Base-by-base conservation (phyloP, 92 coral and sea anemone genomes). In the Umimayanthus chanpuru region DNA sequence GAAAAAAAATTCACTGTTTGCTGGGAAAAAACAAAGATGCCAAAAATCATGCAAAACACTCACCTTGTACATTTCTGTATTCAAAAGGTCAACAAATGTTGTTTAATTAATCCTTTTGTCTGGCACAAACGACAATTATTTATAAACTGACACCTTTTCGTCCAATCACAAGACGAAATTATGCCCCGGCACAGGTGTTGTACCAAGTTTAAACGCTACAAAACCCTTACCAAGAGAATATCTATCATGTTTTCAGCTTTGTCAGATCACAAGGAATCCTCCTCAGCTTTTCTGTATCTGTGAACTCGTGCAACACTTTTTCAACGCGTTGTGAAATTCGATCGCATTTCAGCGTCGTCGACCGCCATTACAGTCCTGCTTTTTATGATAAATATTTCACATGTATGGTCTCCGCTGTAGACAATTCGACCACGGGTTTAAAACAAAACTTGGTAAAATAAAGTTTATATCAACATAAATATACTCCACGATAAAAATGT, bases 351-450 rank as follows among this genome's bases (percentile, higher is more conserved):
- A 87, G 93, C 94, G 14, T 85, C 94, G 14, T 85, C 89, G 90
- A 90, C 98, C 98, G 98, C 98, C 98, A 95, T 95, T 93, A 90
- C 94, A 87, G 79, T 78, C 79, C 77, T 85, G 43, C 77, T 89
- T 86, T 47, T 41, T 85, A 80, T 87, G 94, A 95, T 95, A 95
- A 95, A 95, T 95, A 95, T 95, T 95, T 95, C 86, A 95, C 89
- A 90, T 90, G 94, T 85, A 90, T 79, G 98, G 77, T 83, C 87
- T 83, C 87, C 67, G 87, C 30, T 83, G 47, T 71, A 18, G 87
- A 83, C 78, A 83, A 83, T 44, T 70, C 50, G 77, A 70, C 78
- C 53, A 71, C 58, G 76, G 78, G 78, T 70, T 83, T 83, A 5
- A 83, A 83, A 44, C 53, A 44, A 40, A 41, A 83, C 68, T 47